A percentile compares a stretch with the other conserved stretches of the same genome.
Evolutionary conservation across 2,113 vertebrate genomes (phyloP).

Genomic region (Sminthopsis crassicaudata): DNA sequence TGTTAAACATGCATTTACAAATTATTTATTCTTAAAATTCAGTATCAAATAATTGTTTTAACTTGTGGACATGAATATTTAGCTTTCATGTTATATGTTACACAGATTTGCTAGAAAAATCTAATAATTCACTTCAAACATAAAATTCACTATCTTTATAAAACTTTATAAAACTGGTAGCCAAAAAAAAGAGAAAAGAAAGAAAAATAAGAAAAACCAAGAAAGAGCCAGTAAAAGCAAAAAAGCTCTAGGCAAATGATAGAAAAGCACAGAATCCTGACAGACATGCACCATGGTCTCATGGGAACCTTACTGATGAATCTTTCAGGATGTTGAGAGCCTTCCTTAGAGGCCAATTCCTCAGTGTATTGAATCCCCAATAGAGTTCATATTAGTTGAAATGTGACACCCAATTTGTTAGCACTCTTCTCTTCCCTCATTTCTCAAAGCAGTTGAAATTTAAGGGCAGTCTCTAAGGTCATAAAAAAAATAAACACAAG

Average conservation of each 20-base stretch:
- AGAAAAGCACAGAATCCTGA: not conserved
- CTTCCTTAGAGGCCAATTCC: not conserved
- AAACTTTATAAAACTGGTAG: not conserved
- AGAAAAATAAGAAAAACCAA: not conserved
- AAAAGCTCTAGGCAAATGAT: not conserved
- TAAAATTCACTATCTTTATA: not conserved
- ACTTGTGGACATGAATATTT: not conserved
- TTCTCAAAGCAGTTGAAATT: slow-evolving; percentile 32
- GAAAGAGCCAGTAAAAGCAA: not conserved
- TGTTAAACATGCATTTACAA: not conserved
- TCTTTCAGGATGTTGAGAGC: not conserved
- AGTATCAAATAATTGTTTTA: not conserved
- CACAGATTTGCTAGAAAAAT: not conserved
- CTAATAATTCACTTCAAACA: not conserved
- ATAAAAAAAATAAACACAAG: not conserved
- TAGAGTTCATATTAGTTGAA: slow-evolving; percentile 31
- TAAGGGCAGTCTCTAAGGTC: not conserved
- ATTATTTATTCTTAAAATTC: not conserved
- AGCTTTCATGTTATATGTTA: not conserved
- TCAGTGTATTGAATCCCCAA: not conserved
- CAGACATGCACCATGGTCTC: not conserved
- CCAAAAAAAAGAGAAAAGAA: not conserved
- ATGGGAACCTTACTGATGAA: not conserved
- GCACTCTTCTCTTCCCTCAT: not conserved
- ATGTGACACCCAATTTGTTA: slow-evolving; percentile 50